A percentile compares a stretch with the other conserved stretches of the same genome.
These are phyloP conservation scores for Leptodactylus fallax DNA, from an alignment of 2,797 vertebrate genomes.

Conservation along the genomic window DNA sequence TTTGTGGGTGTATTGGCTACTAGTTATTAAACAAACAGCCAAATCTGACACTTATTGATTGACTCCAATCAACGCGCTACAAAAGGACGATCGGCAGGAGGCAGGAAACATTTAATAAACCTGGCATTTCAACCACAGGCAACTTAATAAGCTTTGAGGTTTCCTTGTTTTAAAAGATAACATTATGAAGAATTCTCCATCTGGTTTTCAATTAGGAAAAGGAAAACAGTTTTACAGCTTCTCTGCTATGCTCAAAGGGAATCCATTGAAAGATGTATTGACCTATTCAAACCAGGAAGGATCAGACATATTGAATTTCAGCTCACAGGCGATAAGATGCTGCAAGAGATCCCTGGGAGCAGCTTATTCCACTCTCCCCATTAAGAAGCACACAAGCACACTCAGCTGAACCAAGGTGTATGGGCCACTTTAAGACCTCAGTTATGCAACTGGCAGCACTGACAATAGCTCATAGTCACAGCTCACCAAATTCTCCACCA, in stretches of 20 bases:
- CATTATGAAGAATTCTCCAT: neutral
- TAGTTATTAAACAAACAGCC: constrained; percentile 16
- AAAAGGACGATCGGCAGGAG: constrained; percentile 1
- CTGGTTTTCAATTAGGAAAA: no score
- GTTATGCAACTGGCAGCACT: no score
- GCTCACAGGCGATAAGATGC: no score
- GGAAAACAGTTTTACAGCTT: neutral
- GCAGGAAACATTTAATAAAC: constrained; percentile 29
- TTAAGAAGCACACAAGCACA: no score
- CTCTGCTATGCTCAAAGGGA: neutral
- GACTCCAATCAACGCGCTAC: neutral
- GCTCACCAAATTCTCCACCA: no score
- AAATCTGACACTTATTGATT: constrained; percentile 38
- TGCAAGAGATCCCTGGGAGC: no score
- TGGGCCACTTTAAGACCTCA: no score
- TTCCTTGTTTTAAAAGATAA: neutral
- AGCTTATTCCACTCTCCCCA: no score
- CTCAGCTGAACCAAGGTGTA: no score
- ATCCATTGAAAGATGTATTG: neutral
- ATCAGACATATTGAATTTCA: no score
- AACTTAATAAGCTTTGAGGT: neutral
- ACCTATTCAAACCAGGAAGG: neutral
- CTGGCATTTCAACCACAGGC: constrained; percentile 34
- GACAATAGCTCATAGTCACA: no score
- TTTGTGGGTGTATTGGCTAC: constrained; percentile 26